Conservation (phyloP, 2,888 invertebrate genomes). For the Andrena trimmerana region DNA sequence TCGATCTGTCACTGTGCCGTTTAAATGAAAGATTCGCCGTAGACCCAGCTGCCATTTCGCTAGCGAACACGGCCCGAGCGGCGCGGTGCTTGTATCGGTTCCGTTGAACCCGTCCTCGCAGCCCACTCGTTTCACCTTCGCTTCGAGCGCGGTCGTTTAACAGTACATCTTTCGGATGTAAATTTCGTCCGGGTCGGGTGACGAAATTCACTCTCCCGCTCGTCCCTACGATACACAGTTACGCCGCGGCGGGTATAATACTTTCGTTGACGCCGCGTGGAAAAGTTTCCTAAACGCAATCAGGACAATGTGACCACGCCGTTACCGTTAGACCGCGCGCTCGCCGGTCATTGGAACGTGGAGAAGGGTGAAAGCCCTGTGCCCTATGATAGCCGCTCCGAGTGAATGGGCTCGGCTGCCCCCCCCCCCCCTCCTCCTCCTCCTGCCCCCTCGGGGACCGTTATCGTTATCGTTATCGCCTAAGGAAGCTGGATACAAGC, state of each 20-base stretch:
- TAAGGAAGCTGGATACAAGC: constrained; percentile 24
- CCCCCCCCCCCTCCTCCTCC: not conserved
- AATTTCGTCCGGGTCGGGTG: constrained; percentile 50
- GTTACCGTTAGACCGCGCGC: constrained; percentile 72
- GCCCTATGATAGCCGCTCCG: constrained; percentile 62
- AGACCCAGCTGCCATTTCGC: not conserved
- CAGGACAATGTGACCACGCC: constrained; percentile 72
- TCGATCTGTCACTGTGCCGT: not conserved
- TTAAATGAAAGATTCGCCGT: no score
- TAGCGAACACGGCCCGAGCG: no score
- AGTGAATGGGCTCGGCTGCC: constrained; percentile 65
- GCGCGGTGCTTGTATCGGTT: constrained; percentile 5
- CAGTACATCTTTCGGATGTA: constrained; percentile 56
- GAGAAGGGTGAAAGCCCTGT: constrained; percentile 55
- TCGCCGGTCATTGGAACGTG: constrained; percentile 16
- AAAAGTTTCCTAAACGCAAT: constrained; percentile 79
- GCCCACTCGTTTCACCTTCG: constrained; percentile 53
- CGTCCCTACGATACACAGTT: constrained; percentile 45
- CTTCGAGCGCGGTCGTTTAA: constrained; percentile 38
- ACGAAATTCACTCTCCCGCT: constrained; percentile 74
- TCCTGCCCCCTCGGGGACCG: constrained; percentile 48
- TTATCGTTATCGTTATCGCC: constrained; percentile 66
- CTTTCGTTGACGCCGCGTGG: constrained; percentile 74
- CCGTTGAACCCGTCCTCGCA: constrained; percentile 34
- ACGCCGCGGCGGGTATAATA: constrained; percentile 35